Conservation (phyloP, 2,113 vertebrate genomes). For the Oceanodroma tethys region DNA sequence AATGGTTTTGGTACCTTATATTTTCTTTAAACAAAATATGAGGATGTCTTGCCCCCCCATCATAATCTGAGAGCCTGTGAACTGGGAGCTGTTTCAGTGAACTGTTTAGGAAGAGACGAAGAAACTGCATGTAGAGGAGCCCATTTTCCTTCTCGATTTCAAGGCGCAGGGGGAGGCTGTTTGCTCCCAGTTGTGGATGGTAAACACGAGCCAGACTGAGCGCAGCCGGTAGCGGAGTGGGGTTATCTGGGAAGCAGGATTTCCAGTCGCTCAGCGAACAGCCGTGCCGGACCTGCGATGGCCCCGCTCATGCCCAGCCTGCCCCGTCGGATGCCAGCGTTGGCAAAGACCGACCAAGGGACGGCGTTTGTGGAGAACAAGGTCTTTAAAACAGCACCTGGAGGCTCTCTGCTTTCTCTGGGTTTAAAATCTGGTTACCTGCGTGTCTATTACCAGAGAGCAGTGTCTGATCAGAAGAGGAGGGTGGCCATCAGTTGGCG, state of each 20-base stretch:
- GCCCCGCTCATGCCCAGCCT: rapidly evolving
- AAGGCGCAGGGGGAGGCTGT: neutral
- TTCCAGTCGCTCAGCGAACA: rapidly evolving
- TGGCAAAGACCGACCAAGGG: neutral
- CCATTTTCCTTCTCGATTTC: neutral
- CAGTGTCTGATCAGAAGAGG: neutral
- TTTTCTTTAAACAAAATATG: neutral
- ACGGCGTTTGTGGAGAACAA: neutral
- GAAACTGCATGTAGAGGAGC: neutral
- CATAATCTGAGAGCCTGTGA: neutral
- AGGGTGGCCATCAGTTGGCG: neutral
- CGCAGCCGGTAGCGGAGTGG: neutral
- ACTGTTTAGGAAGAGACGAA: neutral
- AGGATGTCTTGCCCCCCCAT: neutral
- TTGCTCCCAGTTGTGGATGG: neutral
- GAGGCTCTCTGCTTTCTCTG: neutral
- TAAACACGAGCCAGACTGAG: neutral
- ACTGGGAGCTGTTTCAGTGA: neutral
- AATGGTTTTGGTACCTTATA: neutral
- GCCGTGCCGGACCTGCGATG: rapidly evolving
- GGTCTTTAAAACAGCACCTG: neutral
- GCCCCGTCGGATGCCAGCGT: rapidly evolving
- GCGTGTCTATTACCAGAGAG: neutral
- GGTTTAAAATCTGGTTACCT: neutral
- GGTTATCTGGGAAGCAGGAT: neutral